Percentiles rank a stretch among this genome's conserved stretches.
phyloP scores from a whole-genome alignment of 1,140 invertebrate genomes.

The Hyposmocoma kahamanoa region DNA sequence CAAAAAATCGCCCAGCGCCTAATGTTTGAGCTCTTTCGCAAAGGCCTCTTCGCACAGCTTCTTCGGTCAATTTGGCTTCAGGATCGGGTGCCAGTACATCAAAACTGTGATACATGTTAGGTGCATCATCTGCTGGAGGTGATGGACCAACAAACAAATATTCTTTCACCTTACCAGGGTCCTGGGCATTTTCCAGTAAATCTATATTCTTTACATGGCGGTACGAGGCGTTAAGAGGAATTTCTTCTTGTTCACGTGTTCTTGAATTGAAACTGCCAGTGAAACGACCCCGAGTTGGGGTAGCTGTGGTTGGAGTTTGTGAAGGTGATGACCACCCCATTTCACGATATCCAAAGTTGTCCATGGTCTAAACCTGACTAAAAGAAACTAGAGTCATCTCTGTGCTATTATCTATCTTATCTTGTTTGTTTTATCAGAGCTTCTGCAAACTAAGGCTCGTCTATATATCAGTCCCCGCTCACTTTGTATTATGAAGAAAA shows the following conservation, averaged over 20 bases:
- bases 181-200: slow-evolving; percentile 46
- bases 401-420: slow-evolving; percentile 46
- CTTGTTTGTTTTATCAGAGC: slow-evolving; percentile 26
- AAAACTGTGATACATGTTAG: slow-evolving; percentile 77
- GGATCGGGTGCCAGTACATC: slow-evolving; percentile 76
- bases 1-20: slow-evolving; percentile 75
- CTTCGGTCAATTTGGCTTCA: slow-evolving; percentile 77
- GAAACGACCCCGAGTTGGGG: slow-evolving; percentile 33
- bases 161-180: slow-evolving; percentile 59
- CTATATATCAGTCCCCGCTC: no score
- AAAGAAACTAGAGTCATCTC: slow-evolving; percentile 8
- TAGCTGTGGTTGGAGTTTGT: slow-evolving; percentile 31
- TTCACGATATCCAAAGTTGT: slow-evolving; percentile 68
- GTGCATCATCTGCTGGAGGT: slow-evolving; percentile 76
- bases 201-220: slow-evolving; percentile 56
- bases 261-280: slow-evolving; percentile 40
- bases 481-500: no score
- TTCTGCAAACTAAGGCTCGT: no score
- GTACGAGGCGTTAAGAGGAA: slow-evolving; percentile 44
- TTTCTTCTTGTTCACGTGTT: slow-evolving; percentile 49
- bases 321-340: slow-evolving; percentile 57
- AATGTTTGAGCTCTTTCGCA: slow-evolving; percentile 76
- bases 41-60: slow-evolving; percentile 75
- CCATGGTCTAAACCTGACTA: slow-evolving; percentile 32
- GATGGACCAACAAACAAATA: slow-evolving; percentile 78